These are phyloP conservation scores for Diploptera punctata DNA, from an alignment of 2,888 invertebrate species.

Conservation along the genomic window DNA sequence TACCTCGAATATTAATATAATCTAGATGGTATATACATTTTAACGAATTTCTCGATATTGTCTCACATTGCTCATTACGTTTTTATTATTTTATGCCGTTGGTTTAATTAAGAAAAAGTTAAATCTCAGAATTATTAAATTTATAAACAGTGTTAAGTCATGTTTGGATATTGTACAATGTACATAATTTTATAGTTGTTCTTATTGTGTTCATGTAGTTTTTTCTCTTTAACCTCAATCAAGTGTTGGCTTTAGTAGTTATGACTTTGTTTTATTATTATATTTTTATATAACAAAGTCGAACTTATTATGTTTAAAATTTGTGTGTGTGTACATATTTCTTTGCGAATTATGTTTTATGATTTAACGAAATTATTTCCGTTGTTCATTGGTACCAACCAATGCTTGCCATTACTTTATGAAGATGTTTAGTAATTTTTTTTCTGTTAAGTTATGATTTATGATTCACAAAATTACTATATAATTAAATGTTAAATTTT, in stretches of 20 bases:
- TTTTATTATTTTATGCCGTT: slow-evolving; percentile 10
- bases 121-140: neutral
- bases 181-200: slow-evolving; percentile 5
- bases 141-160: slow-evolving; percentile 18
- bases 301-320: too few relatives aligned
- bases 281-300: too few relatives aligned
- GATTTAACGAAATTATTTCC: too few relatives aligned
- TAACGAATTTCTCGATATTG: neutral
- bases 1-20: too few relatives aligned
- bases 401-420: neutral
- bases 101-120: neutral
- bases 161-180: slow-evolving; percentile 15
- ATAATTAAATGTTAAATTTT: neutral
- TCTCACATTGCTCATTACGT: slow-evolving; percentile 15
- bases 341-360: too few relatives aligned
- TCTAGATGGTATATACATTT: too few relatives aligned
- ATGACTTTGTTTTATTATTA: too few relatives aligned
- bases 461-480: neutral
- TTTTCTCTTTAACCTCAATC: too few relatives aligned
- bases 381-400: neutral
- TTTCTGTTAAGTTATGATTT: slow-evolving; percentile 2
- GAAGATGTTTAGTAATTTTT: neutral
- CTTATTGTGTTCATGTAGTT: slow-evolving; percentile 18
- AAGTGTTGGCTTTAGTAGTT: too few relatives aligned
- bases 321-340: too few relatives aligned